Conservation (phyloP, 2,888 invertebrate species). For the Heliconius ismenius region DNA sequence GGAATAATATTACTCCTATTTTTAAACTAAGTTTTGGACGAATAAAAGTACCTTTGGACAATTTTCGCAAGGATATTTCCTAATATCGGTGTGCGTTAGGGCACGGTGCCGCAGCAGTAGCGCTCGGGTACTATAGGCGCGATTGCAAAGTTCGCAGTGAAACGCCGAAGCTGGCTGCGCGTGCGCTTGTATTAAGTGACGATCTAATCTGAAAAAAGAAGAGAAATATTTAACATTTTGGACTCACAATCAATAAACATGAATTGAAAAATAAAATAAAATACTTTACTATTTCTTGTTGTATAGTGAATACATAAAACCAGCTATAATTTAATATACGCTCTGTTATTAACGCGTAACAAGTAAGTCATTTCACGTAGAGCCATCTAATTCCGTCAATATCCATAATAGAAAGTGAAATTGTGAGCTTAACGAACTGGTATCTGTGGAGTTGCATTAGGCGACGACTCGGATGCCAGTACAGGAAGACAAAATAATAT, state of each 20-base stretch:
- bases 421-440: constrained; percentile 66
- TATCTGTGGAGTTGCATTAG: constrained; percentile 53
- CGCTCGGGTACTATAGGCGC: constrained; percentile 90
- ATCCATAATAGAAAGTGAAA: constrained; percentile 55
- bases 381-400: constrained; percentile 42
- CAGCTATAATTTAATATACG: not conserved
- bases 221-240: not conserved
- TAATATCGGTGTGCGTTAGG: constrained; percentile 89
- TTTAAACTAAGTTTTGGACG: not conserved
- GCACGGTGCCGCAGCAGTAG: constrained; percentile 91
- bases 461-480: constrained; percentile 49
- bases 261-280: not conserved
- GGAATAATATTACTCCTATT: not conserved
- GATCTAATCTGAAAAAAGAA: constrained; percentile 87
- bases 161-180: constrained; percentile 89
- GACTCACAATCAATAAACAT: not conserved
- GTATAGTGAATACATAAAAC: not conserved
- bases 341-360: constrained; percentile 8
- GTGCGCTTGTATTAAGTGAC: constrained; percentile 89
- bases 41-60: constrained; percentile 86
- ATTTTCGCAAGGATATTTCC: constrained; percentile 96
- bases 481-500: constrained; percentile 63
- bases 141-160: constrained; percentile 91
- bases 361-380: constrained; percentile 31
- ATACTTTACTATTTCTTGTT: not conserved